These are phyloP conservation scores for Bugula neritina DNA, from an alignment of 2,888 invertebrate genomes.

Conservation along the genomic window DNA sequence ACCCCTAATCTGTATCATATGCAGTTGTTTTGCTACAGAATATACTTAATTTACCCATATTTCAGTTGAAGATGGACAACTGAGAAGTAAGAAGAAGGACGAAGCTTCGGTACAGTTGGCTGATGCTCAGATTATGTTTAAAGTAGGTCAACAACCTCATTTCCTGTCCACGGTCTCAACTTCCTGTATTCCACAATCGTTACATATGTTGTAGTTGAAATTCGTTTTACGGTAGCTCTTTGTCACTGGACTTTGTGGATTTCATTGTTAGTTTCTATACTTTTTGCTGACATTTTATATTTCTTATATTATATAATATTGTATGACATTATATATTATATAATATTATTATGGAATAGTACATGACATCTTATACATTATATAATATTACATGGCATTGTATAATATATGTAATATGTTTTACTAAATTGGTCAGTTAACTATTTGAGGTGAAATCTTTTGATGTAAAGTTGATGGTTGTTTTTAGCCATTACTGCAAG, in stretches of 20 bases:
- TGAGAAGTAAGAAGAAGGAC: neutral
- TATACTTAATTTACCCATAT: too few species aligned
- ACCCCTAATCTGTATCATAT: too few species aligned
- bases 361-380: neutral
- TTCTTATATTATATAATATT: neutral
- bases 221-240: neutral
- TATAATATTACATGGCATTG: neutral
- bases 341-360: neutral
- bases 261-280: neutral
- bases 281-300: too few species aligned
- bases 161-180: neutral
- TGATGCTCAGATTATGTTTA: conserved; percentile 85
- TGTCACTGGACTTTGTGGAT: neutral
- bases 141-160: neutral
- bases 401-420: neutral
- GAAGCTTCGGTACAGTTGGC: conserved; percentile 58
- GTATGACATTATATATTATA: neutral
- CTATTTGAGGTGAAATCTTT: too few species aligned
- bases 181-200: neutral
- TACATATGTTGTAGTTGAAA: neutral
- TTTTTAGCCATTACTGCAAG: conserved; percentile 75
- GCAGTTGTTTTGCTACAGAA: too few species aligned
- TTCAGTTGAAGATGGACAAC: neutral
- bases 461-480: too few species aligned
- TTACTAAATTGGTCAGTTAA: too few species aligned